Evolutionary conservation across 2,113 vertebrate genomes (phyloP), one percentile per base, ranked within the genome.

Genomic region (Alethe diademata): DNA sequence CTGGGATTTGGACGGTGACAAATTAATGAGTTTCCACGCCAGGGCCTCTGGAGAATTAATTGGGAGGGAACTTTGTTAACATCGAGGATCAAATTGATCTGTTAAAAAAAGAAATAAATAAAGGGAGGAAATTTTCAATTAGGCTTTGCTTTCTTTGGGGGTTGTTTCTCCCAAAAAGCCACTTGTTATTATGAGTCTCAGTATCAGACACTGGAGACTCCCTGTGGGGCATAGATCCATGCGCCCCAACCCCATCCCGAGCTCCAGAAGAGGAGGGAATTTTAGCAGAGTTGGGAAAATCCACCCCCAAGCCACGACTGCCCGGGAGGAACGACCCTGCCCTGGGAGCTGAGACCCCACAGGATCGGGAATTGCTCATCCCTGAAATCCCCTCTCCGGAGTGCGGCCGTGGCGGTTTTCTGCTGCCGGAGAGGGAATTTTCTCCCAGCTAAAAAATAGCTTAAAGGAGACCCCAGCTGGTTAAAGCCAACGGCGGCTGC

Each of bases 381-480:
- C 43, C 53, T 5, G n/a, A 47, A 29, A 56, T 33, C 22, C n/a
- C 51, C 76, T 50, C 74, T n/a, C 25, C 2, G 40, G 50, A 79
- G 36, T 1, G 18, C 0, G 19, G 61, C 74, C 6, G 50, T 0
- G 40, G 2, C 2, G 86, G 2, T 22, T 91, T 66, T 18, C 71
- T 11, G 5, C 53, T 75, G 75, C 58, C 4, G 5, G 78, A 78
- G 86, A 86, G 72, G 69, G 69, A 73, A 36, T 84, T 62, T 78
- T 82, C n/a, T 89, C 17, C 78, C 47, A 7, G 23, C 65, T 57
- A 6, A 92, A 93, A 93, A 85, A 64, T 1, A 29, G 88, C 78
- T 61, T n/a, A 78, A 45, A 93, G 72, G 50, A 53, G 81, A 93
- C 87, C 94, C 91, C 89, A 86, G 33, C 71, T 92, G 95, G 89